Percentiles rank a stretch among this genome's conserved stretches.
phyloP scores from a whole-genome alignment of 2,797 vertebrate genomes.

The Acipenser oxyrinchus region DNA sequence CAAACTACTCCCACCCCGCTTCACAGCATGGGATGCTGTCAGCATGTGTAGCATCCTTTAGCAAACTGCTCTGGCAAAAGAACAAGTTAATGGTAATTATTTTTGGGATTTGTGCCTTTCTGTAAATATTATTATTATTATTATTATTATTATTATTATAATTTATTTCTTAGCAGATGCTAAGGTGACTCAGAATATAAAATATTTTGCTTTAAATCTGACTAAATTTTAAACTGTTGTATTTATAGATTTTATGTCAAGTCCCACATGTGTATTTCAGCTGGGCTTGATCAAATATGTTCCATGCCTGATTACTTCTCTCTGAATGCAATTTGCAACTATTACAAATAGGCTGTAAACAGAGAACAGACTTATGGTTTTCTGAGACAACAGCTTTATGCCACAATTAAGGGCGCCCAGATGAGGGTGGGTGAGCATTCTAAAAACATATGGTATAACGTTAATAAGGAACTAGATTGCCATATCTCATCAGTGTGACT shows the following conservation, averaged over 20 bases:
- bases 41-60: constrained; percentile 17
- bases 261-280: neutral
- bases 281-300: neutral
- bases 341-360: constrained; percentile 1
- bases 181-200: too few species aligned
- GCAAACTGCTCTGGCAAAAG: neutral
- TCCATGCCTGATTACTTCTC: neutral
- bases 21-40: constrained; percentile 6
- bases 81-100: constrained; percentile 12
- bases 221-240: too few species aligned
- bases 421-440: neutral
- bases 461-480: neutral
- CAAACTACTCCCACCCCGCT: constrained; percentile 16
- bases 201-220: too few species aligned
- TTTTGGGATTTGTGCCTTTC: constrained; percentile 11
- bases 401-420: neutral
- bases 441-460: neutral
- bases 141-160: neutral
- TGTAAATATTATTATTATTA: neutral
- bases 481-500: neutral
- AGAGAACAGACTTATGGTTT: neutral
- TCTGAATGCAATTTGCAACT: neutral
- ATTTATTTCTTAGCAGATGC: neutral
- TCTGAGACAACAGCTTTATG: neutral
- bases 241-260: neutral